Conservation (phyloP, 2,888 invertebrate species). For the Torymus auratus region DNA sequence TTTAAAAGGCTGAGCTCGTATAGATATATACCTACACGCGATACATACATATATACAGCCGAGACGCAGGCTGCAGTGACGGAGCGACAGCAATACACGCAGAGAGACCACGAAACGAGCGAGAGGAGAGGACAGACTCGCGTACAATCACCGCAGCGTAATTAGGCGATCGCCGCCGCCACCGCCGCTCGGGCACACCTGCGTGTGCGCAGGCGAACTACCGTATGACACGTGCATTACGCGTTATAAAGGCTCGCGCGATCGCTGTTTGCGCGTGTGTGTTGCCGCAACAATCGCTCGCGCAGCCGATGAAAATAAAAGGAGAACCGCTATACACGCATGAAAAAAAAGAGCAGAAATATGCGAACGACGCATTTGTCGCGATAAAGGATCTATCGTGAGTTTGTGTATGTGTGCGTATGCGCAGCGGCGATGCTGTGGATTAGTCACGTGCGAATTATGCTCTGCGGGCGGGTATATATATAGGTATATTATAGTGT, state of each 20-base stretch:
- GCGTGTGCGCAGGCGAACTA: no score
- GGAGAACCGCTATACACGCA: not conserved
- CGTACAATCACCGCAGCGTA: slow-evolving; percentile 4
- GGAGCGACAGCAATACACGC: not conserved
- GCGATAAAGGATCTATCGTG: no score
- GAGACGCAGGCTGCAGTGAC: not conserved
- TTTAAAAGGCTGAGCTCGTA: no score
- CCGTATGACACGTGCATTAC: not conserved
- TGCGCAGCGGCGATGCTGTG: no score
- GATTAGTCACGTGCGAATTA: slow-evolving; percentile 45
- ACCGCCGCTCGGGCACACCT: no score
- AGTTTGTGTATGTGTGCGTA: no score
- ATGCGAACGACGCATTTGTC: no score
- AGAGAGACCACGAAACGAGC: not conserved
- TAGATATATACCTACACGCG: no score
- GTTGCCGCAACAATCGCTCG: not conserved
- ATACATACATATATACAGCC: not conserved
- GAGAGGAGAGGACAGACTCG: not conserved
- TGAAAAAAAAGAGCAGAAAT: no score
- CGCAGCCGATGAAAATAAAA: slow-evolving; percentile 27
- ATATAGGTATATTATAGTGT: no score
- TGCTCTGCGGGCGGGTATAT: not conserved
- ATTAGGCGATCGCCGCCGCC: no score
- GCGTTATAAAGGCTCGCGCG: slow-evolving; percentile 69
- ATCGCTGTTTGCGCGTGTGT: slow-evolving; percentile 62